A percentile compares a stretch with the other conserved stretches of the same genome.
Evolutionary conservation across 2,888 invertebrate genomes (phyloP).

Genomic region (Cantharis nigra): DNA sequence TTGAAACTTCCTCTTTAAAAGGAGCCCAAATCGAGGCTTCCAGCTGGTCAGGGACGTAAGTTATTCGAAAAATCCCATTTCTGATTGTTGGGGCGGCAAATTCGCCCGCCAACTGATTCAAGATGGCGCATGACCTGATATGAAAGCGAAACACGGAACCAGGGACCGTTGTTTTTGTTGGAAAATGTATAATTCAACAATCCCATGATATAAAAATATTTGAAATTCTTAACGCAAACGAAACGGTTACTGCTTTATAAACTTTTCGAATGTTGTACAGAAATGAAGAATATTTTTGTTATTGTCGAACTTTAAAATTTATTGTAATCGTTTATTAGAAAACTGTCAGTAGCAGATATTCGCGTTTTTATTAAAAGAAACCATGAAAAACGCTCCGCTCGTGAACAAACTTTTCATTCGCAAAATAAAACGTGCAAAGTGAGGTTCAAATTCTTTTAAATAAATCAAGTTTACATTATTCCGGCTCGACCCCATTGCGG

Average conservation of each 20-base stretch:
- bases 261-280: background rate
- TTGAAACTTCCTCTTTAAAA: background rate
- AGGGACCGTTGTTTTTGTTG: slow-evolving; percentile 1
- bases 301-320: slow-evolving; percentile 36
- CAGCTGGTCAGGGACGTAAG: background rate
- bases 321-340: slow-evolving; percentile 41
- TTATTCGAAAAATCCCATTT: background rate
- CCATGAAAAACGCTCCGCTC: slow-evolving; percentile 27
- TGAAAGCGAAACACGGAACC: background rate
- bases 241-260: slow-evolving; percentile 5
- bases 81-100: too few species aligned
- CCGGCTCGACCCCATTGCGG: background rate
- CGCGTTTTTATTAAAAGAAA: slow-evolving; percentile 38
- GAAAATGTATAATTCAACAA: slow-evolving; percentile 10
- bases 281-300: slow-evolving; percentile 18
- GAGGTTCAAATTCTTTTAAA: background rate
- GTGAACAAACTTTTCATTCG: slow-evolving; percentile 11
- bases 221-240: slow-evolving; percentile 1
- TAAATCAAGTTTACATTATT: background rate
- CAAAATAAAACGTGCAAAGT: slow-evolving; percentile 6
- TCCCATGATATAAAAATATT: background rate
- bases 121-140: background rate
- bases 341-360: slow-evolving; percentile 40
- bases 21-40: background rate
- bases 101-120: too few species aligned